phyloP scores from a whole-genome alignment of 1,140 invertebrate species.

The Nephila pilipes region DNA sequence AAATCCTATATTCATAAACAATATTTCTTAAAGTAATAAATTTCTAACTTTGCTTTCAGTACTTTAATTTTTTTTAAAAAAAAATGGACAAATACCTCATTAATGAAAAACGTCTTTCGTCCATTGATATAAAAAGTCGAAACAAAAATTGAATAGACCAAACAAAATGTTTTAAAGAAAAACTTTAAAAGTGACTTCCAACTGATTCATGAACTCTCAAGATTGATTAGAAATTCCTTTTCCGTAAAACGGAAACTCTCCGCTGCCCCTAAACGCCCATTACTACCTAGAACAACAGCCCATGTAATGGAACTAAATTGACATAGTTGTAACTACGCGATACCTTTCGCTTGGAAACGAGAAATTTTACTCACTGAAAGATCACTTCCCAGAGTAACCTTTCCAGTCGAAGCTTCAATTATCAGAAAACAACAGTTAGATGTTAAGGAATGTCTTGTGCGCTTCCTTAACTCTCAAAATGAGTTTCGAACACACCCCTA shows the following conservation, averaged over 20 bases:
- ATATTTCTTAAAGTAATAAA: too few species aligned
- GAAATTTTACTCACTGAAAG: background rate
- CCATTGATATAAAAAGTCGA: too few species aligned
- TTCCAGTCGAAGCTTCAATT: constrained; percentile 15
- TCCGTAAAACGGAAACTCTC: background rate
- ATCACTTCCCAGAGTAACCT: background rate
- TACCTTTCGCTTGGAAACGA: background rate
- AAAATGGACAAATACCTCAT: too few species aligned
- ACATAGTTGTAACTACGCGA: background rate
- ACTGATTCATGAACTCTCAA: background rate
- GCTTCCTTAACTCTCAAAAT: background rate
- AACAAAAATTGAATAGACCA: too few species aligned
- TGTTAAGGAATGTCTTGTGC: background rate
- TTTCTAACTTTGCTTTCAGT: too few species aligned
- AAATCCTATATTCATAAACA: too few species aligned
- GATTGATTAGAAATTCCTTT: background rate
- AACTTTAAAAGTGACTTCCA: background rate
- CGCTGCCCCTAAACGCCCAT: background rate
- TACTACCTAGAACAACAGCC: background rate
- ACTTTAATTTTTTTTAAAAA: too few species aligned
- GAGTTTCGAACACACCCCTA: background rate
- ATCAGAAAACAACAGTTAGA: constrained; percentile 36
- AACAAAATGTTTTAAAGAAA: background rate
- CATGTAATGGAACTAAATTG: background rate
- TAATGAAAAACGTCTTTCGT: too few species aligned